These are phyloP conservation scores for Leiothrix lutea DNA, from an alignment of 2,113 vertebrate species.

Conservation along the genomic window DNA sequence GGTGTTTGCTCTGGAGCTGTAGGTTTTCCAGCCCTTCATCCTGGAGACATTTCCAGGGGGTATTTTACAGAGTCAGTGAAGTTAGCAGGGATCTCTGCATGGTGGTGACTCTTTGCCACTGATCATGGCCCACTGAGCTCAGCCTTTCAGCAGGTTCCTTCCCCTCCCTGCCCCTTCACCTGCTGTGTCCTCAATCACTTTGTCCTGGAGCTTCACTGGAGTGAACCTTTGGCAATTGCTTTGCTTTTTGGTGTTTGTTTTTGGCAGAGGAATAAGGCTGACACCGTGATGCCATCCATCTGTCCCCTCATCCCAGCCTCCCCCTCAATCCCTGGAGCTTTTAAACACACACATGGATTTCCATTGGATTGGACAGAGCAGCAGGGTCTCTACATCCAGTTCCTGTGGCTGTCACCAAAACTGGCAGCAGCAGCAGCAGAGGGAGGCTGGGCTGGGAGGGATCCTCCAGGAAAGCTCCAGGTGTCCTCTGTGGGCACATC, in stretches of 20 bases:
- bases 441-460: not conserved
- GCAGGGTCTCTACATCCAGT: not conserved
- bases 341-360: not conserved
- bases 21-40: not conserved
- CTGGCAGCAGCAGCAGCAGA: not conserved
- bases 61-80: not conserved
- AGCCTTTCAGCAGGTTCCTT: not conserved
- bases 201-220: not conserved
- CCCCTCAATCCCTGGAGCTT: fast-evolving
- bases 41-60: not conserved
- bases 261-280: not conserved
- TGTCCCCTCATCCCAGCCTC: not conserved
- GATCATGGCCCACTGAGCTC: not conserved
- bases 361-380: not conserved
- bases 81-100: not conserved
- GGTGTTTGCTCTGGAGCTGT: not conserved
- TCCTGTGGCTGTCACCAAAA: not conserved
- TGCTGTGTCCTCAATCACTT: not conserved
- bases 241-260: not conserved
- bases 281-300: not conserved
- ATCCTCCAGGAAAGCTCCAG: not conserved
- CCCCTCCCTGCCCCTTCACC: not conserved
- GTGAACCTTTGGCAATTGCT: not conserved
- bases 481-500: fast-evolving
- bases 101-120: not conserved